Conservation (phyloP, 2,797 vertebrate genomes). For the Syngnathus acus region DNA sequence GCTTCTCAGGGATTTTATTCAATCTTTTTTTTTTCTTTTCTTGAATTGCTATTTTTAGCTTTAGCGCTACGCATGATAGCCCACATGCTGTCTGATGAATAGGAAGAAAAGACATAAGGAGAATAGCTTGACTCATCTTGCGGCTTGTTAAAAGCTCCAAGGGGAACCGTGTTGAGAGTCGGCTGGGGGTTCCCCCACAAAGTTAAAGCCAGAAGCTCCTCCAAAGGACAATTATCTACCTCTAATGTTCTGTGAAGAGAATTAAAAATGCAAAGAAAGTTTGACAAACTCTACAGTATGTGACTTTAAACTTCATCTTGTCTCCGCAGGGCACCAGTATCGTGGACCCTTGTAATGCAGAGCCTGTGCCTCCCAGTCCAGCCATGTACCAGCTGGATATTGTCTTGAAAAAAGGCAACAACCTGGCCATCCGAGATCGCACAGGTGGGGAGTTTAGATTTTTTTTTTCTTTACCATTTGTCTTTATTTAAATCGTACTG, state of each 20-base stretch:
- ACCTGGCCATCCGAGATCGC: conserved; percentile 88
- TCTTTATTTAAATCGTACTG: neutral
- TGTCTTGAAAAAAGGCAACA: conserved; percentile 83
- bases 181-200: conserved; percentile 17
- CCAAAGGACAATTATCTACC: neutral
- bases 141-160: conserved; percentile 21
- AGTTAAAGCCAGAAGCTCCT: neutral
- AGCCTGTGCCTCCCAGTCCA: conserved; percentile 65
- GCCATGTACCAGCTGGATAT: conserved; percentile 92
- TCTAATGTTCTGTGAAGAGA: neutral
- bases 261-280: neutral
- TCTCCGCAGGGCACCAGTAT: conserved; percentile 75
- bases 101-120: conserved; percentile 8
- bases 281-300: neutral
- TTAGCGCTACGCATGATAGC: conserved; percentile 23
- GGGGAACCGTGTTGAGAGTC: conserved; percentile 11
- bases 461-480: neutral
- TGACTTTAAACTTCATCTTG: neutral
- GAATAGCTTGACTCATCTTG: conserved; percentile 16
- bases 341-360: conserved; percentile 79
- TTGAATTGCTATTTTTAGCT: conserved; percentile 53
- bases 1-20: conserved; percentile 22
- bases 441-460: conserved; percentile 68
- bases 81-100: conserved; percentile 28
- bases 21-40: too few species aligned